These are phyloP conservation scores for Burhinus oedicnemus DNA, from an alignment of 2,113 vertebrate genomes.

Conservation along the genomic window DNA sequence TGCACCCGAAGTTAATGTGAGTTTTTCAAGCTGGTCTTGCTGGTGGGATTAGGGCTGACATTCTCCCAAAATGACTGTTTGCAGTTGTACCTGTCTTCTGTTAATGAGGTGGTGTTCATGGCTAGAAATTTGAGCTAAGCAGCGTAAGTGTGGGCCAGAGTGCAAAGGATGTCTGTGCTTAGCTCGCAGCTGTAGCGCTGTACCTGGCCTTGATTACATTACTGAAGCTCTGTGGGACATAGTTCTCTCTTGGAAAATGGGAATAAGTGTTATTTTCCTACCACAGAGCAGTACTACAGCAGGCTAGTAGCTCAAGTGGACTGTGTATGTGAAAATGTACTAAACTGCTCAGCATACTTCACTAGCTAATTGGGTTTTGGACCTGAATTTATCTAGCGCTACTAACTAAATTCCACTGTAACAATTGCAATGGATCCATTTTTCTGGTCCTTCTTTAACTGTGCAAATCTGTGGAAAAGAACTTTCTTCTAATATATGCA, in stretches of 20 bases:
- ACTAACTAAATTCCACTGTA: not conserved
- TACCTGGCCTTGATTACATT: not conserved
- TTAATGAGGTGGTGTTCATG: not conserved
- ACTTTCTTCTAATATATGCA: not conserved
- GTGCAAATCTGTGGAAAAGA: not conserved
- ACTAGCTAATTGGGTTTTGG: not conserved
- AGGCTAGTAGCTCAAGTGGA: not conserved
- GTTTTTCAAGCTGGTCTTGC: not conserved
- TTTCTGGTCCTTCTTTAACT: not conserved
- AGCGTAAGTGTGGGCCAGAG: not conserved
- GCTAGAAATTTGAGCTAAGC: not conserved
- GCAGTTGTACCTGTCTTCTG: not conserved
- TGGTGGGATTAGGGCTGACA: not conserved
- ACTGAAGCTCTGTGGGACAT: not conserved
- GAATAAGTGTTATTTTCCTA: not conserved
- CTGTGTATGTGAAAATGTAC: not conserved
- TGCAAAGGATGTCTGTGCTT: not conserved
- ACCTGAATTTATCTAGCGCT: not conserved
- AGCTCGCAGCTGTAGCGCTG: not conserved
- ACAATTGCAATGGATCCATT: not conserved
- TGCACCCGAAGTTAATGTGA: not conserved
- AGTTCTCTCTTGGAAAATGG: not conserved
- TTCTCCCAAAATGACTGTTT: not conserved
- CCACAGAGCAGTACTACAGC: not conserved
- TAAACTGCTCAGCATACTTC: not conserved